Evolutionary conservation across 2,888 invertebrate species (phyloP).

Genomic region (Julus scanicus): DNA sequence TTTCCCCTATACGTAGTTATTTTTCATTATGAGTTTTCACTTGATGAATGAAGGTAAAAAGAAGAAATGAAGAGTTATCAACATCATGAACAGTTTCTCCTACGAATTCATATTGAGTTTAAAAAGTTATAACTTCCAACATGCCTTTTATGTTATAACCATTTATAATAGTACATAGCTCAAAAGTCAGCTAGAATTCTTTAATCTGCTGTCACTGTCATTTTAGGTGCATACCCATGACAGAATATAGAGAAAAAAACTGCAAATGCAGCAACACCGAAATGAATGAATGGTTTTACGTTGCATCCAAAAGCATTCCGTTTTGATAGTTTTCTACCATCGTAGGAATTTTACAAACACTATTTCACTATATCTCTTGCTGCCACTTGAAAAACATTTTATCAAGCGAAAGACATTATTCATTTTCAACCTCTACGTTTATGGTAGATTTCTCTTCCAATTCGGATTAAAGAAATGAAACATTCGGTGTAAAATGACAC

Average conservation of each 20-base stretch:
- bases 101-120: background rate
- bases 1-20: background rate
- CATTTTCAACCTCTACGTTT: background rate
- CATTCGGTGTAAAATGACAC: background rate
- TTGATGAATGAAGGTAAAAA: background rate
- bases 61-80: background rate
- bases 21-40: background rate
- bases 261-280: background rate
- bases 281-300: background rate
- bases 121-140: background rate
- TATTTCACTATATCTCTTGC: constrained; percentile 38
- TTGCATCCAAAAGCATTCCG: background rate
- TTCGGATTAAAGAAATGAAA: background rate
- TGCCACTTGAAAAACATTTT: background rate
- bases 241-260: background rate
- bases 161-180: background rate
- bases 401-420: constrained; percentile 24
- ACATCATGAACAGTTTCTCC: background rate
- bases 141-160: background rate
- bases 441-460: background rate
- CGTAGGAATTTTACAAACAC: background rate
- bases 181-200: background rate
- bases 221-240: background rate
- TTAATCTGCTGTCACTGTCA: background rate
- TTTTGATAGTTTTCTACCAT: background rate